A percentile compares a stretch with the other conserved stretches of the same genome.
These are phyloP conservation scores for Carposina sasakii DNA, from an alignment of 1,140 invertebrate genomes.

Conservation along the genomic window DNA sequence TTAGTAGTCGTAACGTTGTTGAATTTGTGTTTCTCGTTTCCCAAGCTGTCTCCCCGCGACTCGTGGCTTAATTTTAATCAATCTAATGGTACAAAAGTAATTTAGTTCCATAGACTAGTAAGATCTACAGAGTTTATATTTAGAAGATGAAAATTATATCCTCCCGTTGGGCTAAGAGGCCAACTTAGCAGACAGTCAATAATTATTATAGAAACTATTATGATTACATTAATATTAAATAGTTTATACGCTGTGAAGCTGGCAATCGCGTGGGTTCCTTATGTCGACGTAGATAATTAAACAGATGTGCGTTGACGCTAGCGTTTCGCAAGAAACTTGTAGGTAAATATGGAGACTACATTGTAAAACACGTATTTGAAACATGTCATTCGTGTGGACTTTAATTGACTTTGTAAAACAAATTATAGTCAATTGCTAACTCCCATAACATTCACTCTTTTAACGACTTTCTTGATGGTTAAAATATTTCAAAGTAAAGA, in stretches of 20 bases:
- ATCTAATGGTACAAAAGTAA: conserved; percentile 67
- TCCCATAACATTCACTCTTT: too few species aligned
- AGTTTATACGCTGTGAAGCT: conserved; percentile 45
- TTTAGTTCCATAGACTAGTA: conserved; percentile 67
- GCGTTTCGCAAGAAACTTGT: not conserved
- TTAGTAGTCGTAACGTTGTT: too few species aligned
- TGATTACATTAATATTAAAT: conserved; percentile 36
- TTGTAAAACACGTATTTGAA: too few species aligned
- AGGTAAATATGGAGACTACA: too few species aligned
- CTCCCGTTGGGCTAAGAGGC: conserved; percentile 16
- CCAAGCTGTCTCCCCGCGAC: conserved; percentile 35
- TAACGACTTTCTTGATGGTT: too few species aligned
- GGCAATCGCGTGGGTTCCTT: conserved; percentile 41
- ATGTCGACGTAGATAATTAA: conserved; percentile 40
- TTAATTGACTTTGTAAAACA: too few species aligned
- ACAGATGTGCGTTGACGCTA: conserved; percentile 30
- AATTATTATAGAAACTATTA: not conserved
- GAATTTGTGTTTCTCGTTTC: not conserved
- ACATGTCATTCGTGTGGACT: too few species aligned
- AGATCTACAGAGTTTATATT: conserved; percentile 69
- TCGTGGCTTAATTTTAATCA: conserved; percentile 62
- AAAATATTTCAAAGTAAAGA: too few species aligned
- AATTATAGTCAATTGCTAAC: too few species aligned
- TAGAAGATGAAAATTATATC: conserved; percentile 53
- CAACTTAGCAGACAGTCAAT: not conserved